Conservation (phyloP, 2,888 invertebrate species). For the Megaustenia siamemsis region DNA sequence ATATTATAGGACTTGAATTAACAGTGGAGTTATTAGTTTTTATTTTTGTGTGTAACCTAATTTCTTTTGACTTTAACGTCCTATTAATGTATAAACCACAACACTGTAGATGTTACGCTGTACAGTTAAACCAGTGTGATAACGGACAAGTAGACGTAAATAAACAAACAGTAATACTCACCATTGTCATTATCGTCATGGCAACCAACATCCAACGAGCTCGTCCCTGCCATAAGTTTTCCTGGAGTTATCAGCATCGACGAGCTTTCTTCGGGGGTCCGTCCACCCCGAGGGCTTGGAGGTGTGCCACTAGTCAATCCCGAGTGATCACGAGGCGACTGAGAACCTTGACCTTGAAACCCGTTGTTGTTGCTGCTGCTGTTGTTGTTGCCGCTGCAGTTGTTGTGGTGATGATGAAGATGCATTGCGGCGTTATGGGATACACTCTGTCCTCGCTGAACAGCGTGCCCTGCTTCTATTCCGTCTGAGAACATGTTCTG, state of each 20-base stretch:
- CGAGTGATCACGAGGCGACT: constrained; percentile 14
- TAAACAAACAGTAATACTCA: too few species aligned
- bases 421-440: background rate
- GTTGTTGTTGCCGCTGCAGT: constrained; percentile 17
- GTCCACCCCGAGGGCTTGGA: constrained; percentile 36
- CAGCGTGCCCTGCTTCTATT: background rate
- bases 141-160: too few species aligned
- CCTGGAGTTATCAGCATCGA: constrained; percentile 13
- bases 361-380: background rate
- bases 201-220: background rate
- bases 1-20: too few species aligned
- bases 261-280: constrained; percentile 6
- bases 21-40: too few species aligned
- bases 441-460: background rate
- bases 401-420: constrained; percentile 13
- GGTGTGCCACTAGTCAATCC: background rate
- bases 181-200: constrained; percentile 43
- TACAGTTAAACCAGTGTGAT: too few species aligned
- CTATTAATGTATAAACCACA: too few species aligned
- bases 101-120: too few species aligned
- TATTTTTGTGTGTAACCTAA: too few species aligned
- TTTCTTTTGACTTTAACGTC: too few species aligned
- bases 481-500: constrained; percentile 16
- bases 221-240: background rate
- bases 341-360: constrained; percentile 9